Base-by-base conservation (phyloP, 2,797 vertebrate genomes). In the Coreius guichenoti region DNA sequence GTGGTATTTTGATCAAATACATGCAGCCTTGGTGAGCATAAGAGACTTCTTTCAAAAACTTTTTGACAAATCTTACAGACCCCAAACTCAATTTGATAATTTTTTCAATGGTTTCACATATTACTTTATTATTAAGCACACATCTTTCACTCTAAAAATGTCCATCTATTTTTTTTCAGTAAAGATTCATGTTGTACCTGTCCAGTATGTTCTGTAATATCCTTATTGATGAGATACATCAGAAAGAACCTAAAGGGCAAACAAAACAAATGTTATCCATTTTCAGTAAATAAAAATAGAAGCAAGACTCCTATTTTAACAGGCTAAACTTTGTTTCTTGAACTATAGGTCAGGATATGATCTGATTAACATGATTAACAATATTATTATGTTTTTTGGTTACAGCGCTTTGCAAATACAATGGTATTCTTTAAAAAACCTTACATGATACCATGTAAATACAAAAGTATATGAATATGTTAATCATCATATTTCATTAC, bases 151-250 rank as follows among this genome's bases (percentile, higher is more conserved):
- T 75, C 43, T 75, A 16, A 83, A 83, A 76, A 0, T 4, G 17
- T 51, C 49, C 19, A 78, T 45, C 45, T 43, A 56, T 68, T 19
- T 58, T 21, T 84, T 69, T 75, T 67, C 81, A 78, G 45, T 45
- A 78, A 56, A 76, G 29, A 67, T 29, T 45, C 21, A 51, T 39
- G 58, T 33, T 63, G 19, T 88, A 95, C 95, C 95, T 95, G 95
- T 51, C 95, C 95, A 0, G 95, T 96, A 90, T 96, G 93, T 86
- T 96, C 95, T 0, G 95, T 95, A 81, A 95, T 94, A 89, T 96
- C 95, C 87, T 96, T 96, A 91, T 95, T 95, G 83, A 96, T 95
- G 78, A 96, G 94, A 87, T 95, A 94, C 94, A 95, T 95, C 89
- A 96, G 90, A 87, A 96, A 95, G 86, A 96, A 96, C 87, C 95